Conservation (phyloP, 2,797 vertebrate genomes). For the Bradypodion pumilum region DNA sequence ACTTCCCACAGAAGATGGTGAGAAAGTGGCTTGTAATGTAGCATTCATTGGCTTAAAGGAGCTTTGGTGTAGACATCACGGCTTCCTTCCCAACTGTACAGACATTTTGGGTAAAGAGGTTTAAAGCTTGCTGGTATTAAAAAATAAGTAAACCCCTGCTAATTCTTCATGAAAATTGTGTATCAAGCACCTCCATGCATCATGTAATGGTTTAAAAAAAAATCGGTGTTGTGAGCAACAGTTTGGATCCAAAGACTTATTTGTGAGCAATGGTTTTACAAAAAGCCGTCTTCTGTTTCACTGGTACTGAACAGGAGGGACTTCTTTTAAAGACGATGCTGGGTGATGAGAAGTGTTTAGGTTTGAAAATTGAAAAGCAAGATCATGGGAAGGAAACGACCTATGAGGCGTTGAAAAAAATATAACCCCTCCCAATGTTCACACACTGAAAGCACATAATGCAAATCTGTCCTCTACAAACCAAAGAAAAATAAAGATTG, state of each 20-base stretch:
- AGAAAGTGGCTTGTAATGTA: too few species aligned
- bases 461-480: neutral
- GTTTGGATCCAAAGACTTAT: neutral
- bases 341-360: constrained; percentile 34
- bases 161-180: neutral
- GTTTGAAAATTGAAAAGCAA: neutral
- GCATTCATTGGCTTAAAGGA: too few species aligned
- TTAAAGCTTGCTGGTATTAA: neutral
- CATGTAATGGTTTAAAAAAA: neutral
- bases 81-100: too few species aligned
- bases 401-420: neutral
- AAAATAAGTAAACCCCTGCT: neutral
- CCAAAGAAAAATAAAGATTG: neutral
- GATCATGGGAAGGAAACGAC: neutral
- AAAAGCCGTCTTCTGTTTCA: neutral
- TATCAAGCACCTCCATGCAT: neutral
- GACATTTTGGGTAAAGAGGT: too few species aligned
- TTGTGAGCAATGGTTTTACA: neutral
- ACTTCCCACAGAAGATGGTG: too few species aligned
- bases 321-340: neutral
- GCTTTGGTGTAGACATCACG: too few species aligned
- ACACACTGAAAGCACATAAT: neutral
- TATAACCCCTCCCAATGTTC: neutral
- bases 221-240: too few species aligned
- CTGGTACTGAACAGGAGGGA: neutral